Conservation (phyloP, 2,797 vertebrate genomes). For the Gymnocypris eckloni region DNA sequence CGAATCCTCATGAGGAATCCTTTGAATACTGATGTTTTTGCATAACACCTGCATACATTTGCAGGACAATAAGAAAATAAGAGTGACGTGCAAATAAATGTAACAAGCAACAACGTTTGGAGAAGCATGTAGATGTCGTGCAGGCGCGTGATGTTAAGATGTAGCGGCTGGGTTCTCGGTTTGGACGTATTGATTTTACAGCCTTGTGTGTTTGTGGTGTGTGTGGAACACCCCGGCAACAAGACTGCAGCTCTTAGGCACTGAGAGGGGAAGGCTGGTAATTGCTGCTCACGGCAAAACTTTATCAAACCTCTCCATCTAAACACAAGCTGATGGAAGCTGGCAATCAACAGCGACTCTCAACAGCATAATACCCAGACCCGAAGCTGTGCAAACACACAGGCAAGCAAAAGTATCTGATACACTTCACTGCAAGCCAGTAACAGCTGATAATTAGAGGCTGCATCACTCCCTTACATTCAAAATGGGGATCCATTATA, state of each 20-base stretch:
- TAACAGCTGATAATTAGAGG: constrained; percentile 70
- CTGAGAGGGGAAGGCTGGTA: constrained; percentile 52
- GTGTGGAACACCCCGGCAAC: constrained; percentile 48
- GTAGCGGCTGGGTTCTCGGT: not conserved
- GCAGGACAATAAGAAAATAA: not conserved
- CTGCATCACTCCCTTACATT: constrained; percentile 64
- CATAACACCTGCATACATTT: constrained; percentile 10
- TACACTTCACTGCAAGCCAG: constrained; percentile 47
- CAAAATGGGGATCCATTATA: constrained; percentile 66
- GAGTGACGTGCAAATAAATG: constrained; percentile 28
- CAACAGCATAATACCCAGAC: constrained; percentile 54
- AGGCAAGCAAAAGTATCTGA: constrained; percentile 35
- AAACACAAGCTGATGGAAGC: constrained; percentile 66
- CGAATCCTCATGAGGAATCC: constrained; percentile 34
- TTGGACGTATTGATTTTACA: constrained; percentile 55
- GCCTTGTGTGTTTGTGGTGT: constrained; percentile 40
- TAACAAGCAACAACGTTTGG: not conserved
- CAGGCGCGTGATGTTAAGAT: not conserved
- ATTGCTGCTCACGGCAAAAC: constrained; percentile 66
- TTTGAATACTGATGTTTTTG: constrained; percentile 45
- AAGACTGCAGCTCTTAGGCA: constrained; percentile 44
- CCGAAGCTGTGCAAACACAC: constrained; percentile 35
- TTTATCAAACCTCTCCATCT: constrained; percentile 81
- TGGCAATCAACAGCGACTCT: constrained; percentile 60
- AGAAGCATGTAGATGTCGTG: not conserved